Conservation (phyloP, 1,140 invertebrate genomes). For the Plutomurus gul region DNA sequence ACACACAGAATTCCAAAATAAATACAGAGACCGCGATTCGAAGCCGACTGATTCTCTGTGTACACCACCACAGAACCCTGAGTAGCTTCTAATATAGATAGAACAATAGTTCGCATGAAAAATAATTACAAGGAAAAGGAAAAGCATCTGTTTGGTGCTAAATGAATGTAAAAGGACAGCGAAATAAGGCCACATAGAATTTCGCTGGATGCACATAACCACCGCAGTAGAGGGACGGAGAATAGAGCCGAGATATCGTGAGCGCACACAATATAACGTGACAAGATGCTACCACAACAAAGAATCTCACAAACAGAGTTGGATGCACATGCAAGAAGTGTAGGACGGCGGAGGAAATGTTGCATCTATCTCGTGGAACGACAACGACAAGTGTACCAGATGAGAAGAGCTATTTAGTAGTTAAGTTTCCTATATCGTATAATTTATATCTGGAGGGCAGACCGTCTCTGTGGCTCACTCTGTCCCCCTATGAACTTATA, state of each 20-base stretch:
- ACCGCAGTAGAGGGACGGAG: no score
- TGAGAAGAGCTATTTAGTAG: slow-evolving; percentile 18
- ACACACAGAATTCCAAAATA: not conserved
- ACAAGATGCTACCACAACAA: not conserved
- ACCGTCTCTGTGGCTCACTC: not conserved
- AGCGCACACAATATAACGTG: no score
- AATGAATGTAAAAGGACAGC: not conserved
- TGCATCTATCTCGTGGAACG: not conserved
- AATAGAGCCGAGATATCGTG: no score
- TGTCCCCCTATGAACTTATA: no score
- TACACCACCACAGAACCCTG: no score
- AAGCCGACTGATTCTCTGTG: no score
- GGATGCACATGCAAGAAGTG: not conserved
- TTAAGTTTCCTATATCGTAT: not conserved
- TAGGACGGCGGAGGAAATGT: not conserved
- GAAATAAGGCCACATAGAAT: not conserved
- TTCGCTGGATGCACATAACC: no score
- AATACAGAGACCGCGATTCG: no score
- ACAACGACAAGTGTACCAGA: slow-evolving; percentile 10
- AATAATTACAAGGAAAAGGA: not conserved
- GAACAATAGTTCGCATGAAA: not conserved
- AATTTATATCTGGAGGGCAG: not conserved
- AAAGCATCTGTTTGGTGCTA: not conserved
- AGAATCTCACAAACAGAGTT: not conserved
- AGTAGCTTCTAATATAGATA: no score